A percentile compares a stretch with the other conserved stretches of the same genome.
These are phyloP conservation scores for Smutsia gigantea DNA, from an alignment of 2,797 vertebrate genomes.

Conservation along the genomic window DNA sequence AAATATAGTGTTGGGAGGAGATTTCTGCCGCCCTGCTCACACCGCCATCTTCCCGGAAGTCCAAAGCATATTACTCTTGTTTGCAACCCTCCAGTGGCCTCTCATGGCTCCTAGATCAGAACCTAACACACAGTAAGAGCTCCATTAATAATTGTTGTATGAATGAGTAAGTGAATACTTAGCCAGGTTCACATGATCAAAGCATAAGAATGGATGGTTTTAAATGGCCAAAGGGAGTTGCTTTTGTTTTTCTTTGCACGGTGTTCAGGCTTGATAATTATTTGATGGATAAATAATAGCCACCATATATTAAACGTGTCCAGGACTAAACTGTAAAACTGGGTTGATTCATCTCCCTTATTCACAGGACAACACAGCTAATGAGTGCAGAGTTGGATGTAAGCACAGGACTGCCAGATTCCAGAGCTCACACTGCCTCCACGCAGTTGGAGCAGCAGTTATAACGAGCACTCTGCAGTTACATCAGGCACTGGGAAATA, in stretches of 20 bases:
- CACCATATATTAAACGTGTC: not conserved
- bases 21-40: no score
- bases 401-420: not conserved
- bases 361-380: not conserved
- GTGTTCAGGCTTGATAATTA: not conserved
- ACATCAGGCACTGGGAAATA: not conserved
- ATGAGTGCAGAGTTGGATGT: not conserved
- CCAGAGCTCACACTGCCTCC: not conserved
- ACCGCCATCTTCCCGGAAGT: no score
- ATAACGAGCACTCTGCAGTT: not conserved
- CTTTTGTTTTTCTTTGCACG: not conserved
- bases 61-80: no score
- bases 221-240: not conserved
- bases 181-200: not conserved
- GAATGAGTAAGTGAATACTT: not conserved
- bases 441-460: not conserved
- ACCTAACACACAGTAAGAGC: not conserved
- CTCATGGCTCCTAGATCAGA: not conserved
- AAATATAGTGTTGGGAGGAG: no score
- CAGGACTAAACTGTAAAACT: not conserved
- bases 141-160: not conserved
- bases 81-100: not conserved
- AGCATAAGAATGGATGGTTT: not conserved
- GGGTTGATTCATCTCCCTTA: not conserved
- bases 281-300: not conserved